phyloP scores from a whole-genome alignment of 2,797 vertebrate species.

The Darevskia mixta region DNA sequence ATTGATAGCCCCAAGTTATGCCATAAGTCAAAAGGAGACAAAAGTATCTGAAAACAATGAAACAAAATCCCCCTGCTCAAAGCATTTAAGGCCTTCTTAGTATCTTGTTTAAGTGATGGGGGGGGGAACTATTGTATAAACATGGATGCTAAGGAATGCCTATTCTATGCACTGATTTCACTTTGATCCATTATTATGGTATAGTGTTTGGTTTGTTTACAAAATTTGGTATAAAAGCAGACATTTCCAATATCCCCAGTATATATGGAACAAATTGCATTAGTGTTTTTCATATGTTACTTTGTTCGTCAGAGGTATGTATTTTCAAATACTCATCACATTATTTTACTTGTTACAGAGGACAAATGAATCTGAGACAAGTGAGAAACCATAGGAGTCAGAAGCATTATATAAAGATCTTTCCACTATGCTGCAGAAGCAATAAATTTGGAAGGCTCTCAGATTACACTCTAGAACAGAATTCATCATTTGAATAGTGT shows the following conservation, averaged over 20 bases:
- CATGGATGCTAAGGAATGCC: not conserved
- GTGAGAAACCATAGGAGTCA: too few species aligned
- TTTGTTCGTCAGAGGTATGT: too few species aligned
- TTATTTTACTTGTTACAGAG: not conserved
- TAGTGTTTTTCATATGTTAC: too few species aligned
- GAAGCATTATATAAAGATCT: too few species aligned
- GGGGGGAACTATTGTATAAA: not conserved
- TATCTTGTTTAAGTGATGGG: not conserved
- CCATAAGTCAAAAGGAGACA: not conserved
- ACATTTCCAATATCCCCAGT: too few species aligned
- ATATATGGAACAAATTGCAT: too few species aligned
- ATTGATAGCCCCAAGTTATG: not conserved
- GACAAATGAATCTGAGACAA: not conserved
- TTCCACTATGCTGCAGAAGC: too few species aligned
- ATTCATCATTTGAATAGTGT: not conserved
- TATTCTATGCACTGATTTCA: not conserved
- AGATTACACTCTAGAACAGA: not conserved
- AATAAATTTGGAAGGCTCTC: not conserved
- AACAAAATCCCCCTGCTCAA: not conserved
- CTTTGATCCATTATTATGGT: not conserved
- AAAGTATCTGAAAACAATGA: not conserved
- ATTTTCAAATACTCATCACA: not conserved
- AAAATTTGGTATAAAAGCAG: too few species aligned
- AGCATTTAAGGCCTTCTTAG: not conserved
- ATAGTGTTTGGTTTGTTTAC: too few species aligned